Base-by-base conservation (phyloP, 1,140 invertebrate species). In the Manduca sexta region DNA sequence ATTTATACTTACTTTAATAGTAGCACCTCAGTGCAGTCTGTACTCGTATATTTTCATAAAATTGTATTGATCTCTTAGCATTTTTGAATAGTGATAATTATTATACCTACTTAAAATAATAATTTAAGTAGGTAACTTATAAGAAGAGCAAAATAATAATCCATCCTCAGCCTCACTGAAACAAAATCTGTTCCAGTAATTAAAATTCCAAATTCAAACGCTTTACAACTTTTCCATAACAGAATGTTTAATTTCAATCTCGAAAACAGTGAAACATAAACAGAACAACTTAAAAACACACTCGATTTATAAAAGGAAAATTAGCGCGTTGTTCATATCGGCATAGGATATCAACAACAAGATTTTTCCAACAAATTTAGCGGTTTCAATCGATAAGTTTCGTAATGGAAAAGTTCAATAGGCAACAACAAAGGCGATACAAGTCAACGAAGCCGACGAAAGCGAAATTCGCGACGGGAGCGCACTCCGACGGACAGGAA, bases 371-470 rank as follows among this genome's bases (percentile, higher is more conserved):
- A 69, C 61, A 56, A 74, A 81, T 80, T 84, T 74, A 68, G 68
- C 69, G 72, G 75, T 79, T 76, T 70, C 75, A 75, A 81, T 79
- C 72, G 68, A 80, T 78, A 66, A 71, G 57, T 63, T 71, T 56
- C 49, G 74, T 82, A 84, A 84, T 82, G 72, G 69, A 75, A 82
- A 84, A 84, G 78, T 82, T 84, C 77, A 81, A 78, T 76, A 79
- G 69, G 67, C 69, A 84, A 78, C 68, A 79, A 82, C 76, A 82
- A 77, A 81, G 74, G 64, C 65, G 77, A 80, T 73, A 81, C 71
- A 84, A 81, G 70, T 79, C 80, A 84, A 76, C 76, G 76, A 77
- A 69, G 78, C 69, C 72, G 69, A 72, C 76, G 77, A 78, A 82
- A 79, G 75, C 69, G 63, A 78, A 84, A 82, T 82, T 82, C 70